Percentiles rank a stretch among this genome's conserved stretches.
phyloP scores from a whole-genome alignment of 2,888 invertebrate species.

The Trypoxylon attenuatum region DNA sequence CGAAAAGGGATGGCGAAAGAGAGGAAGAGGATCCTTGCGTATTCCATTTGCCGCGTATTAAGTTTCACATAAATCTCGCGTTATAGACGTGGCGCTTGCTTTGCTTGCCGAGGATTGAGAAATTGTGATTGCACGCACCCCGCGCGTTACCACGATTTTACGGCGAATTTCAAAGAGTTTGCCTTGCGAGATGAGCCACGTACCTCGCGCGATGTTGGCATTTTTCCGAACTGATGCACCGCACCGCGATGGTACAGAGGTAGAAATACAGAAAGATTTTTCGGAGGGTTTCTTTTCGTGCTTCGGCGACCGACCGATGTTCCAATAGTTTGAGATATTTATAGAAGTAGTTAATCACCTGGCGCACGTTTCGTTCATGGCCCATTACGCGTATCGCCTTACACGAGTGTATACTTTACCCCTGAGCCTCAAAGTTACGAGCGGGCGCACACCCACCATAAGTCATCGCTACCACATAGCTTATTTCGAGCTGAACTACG shows the following conservation, averaged over 20 bases:
- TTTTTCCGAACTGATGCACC: too few relatives aligned
- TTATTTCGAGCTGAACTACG: not conserved
- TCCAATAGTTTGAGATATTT: conserved; percentile 1
- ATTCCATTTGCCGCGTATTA: not conserved
- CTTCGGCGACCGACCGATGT: too few relatives aligned
- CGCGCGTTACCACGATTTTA: too few relatives aligned
- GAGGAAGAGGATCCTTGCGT: too few relatives aligned
- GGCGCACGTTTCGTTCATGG: conserved; percentile 9
- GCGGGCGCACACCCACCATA: conserved; percentile 15
- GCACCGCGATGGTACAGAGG: too few relatives aligned
- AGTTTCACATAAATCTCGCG: not conserved
- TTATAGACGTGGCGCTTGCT: not conserved
- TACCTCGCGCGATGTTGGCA: too few relatives aligned
- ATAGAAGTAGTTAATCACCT: conserved; percentile 4
- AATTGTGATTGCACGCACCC: too few relatives aligned
- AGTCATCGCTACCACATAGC: conserved; percentile 12
- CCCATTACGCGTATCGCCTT: conserved; percentile 24
- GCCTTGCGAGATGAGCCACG: too few relatives aligned
- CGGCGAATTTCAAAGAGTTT: too few relatives aligned
- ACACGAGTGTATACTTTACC: conserved; percentile 2
- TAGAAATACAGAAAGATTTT: too few relatives aligned
- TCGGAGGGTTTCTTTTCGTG: too few relatives aligned
- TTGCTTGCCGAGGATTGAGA: not conserved
- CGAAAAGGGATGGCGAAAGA: not conserved
- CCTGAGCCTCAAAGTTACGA: conserved; percentile 27